These are phyloP conservation scores for Drosophila sproati DNA, from an alignment of 1,140 invertebrate genomes.

Conservation along the genomic window DNA sequence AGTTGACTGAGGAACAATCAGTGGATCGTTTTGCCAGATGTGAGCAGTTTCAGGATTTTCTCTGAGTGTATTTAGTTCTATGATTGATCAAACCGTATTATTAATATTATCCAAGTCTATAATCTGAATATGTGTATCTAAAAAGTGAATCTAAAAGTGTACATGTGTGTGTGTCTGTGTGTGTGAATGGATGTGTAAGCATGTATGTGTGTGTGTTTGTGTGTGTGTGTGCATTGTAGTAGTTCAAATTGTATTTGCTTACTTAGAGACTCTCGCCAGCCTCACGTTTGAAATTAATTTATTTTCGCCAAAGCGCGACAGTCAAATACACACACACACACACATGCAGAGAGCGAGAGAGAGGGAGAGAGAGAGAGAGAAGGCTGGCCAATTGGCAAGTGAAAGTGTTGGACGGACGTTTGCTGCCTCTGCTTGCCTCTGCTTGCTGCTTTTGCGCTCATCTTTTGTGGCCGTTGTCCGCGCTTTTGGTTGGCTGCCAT, in stretches of 20 bases:
- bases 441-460: conserved; percentile 19
- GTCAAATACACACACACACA: conserved; percentile 10
- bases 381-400: conserved; percentile 54
- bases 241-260: conserved; percentile 75
- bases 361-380: background rate
- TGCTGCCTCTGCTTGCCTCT: conserved; percentile 1
- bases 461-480: conserved; percentile 54
- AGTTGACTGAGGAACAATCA: no score
- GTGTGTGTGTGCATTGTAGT: conserved; percentile 34
- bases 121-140: no score
- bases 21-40: no score
- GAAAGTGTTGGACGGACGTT: conserved; percentile 73
- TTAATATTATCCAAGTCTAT: no score
- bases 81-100: no score
- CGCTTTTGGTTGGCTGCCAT: conserved; percentile 79
- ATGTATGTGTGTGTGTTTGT: background rate
- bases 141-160: background rate
- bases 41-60: no score
- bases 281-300: conserved; percentile 79
- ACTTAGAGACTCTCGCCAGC: conserved; percentile 28
- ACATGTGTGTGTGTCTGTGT: conserved; percentile 23
- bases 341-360: conserved; percentile 18
- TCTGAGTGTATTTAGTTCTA: no score
- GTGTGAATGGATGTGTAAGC: conserved; percentile 16
- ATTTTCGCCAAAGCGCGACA: conserved; percentile 59